These are phyloP conservation scores for Electrona antarctica DNA, from an alignment of 2,113 vertebrate species.

Conservation along the genomic window DNA sequence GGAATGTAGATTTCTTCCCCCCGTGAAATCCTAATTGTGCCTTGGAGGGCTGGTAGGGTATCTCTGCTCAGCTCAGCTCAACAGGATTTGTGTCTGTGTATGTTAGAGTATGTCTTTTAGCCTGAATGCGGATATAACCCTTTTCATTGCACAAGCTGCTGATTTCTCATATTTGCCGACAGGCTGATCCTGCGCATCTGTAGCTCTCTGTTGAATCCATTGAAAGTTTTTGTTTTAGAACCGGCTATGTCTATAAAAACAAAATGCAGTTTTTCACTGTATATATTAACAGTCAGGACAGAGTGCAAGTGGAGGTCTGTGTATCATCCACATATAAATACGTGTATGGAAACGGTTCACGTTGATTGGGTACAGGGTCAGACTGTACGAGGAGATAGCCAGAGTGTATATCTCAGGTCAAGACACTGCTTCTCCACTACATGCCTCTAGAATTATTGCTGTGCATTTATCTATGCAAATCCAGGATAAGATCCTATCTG, in stretches of 20 bases:
- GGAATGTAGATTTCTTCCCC: conserved; percentile 85
- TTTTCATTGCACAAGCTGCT: conserved; percentile 78
- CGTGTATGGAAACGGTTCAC: conserved; percentile 23
- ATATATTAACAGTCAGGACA: conserved; percentile 28
- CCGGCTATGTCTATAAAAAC: conserved; percentile 23
- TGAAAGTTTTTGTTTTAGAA: conserved; percentile 62
- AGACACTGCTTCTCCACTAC: conserved; percentile 22
- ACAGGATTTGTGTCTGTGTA: conserved; percentile 84
- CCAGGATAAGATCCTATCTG: conserved; percentile 76
- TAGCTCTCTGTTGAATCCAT: conserved; percentile 68
- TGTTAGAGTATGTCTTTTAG: conserved; percentile 78
- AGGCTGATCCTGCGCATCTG: conserved; percentile 76
- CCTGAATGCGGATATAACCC: conserved; percentile 80
- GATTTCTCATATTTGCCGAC: conserved; percentile 75
- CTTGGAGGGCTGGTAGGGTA: conserved; percentile 84
- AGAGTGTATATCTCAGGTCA: conserved; percentile 57
- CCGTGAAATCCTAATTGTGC: conserved; percentile 88
- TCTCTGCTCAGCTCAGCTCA: conserved; percentile 80
- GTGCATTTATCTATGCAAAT: conserved; percentile 74
- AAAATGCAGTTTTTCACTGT: conserved; percentile 7
- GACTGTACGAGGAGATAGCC: conserved; percentile 16
- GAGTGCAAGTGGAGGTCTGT: conserved; percentile 30
- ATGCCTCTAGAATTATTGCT: conserved; percentile 59
- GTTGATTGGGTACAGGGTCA: conserved; percentile 45
- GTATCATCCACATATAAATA: conserved; percentile 17